Base-by-base conservation (phyloP, 2,113 vertebrate species). In the Thalassoma bifasciatum region DNA sequence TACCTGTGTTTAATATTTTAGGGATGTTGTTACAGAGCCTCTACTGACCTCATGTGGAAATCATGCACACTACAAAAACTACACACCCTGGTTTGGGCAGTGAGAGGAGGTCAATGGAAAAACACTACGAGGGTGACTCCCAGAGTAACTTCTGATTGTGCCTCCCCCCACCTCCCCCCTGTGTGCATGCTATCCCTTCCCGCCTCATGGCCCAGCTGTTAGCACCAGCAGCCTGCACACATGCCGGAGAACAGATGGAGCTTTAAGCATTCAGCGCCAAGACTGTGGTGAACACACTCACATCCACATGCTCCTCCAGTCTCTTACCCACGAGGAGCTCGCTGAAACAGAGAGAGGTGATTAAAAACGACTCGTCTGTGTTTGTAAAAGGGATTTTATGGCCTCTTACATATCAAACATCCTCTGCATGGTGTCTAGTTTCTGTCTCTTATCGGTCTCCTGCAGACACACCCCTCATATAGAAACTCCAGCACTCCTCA, bases 11-110 rank as follows among this genome's bases (percentile, higher is more conserved):
- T 10, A 40, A 21, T 30, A 6, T 53, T 19, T 30, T 49, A 34
- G 26, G 58, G 8, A 1, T 46, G 37, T 24, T 65, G 36, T 46
- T 14, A 13, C 8, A 6, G 58, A 34, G 14, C 60, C 36, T 82
- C 36, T 90, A 54, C 87, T 91, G 90, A 82, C 88, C 87, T 78
- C 90, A 9, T 71, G 77, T 89, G 83, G 84, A 16, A 11, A 21
- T 47, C 5, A 46, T 30, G 19, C 6, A 56, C 82, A 75, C 67
- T 86, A 59, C 84, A 88, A 50, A 42, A 61, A 38, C 16, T 26
- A 37, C 13, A 21, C 9, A 34, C 10, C 36, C 37, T 34, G 42
- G 9, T 46, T 17, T 17, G 16, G 8, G 7, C 44, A 16, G 44
- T 5, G n/a, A 13, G 19, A 49, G 46, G n/a, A 19, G 7, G 46